These are phyloP conservation scores for Cataglyphis rosenhaueri DNA, from an alignment of 2,888 invertebrate species.

Conservation along the genomic window DNA sequence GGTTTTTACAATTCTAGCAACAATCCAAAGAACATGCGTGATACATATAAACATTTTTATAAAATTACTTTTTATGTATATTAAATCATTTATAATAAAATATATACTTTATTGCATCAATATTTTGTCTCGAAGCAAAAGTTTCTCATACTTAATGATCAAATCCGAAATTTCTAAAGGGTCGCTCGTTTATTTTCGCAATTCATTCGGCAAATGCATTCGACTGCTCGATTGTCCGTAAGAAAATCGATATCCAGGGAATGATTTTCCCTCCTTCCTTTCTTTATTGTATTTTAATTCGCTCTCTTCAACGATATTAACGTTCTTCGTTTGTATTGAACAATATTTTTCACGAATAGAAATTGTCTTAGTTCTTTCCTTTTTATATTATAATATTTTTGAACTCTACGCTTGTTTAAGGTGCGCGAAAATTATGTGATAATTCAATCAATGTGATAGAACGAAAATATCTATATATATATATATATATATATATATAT, in stretches of 20 bases:
- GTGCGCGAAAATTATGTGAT: not conserved
- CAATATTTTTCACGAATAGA: slow-evolving; percentile 11
- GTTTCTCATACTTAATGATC: slow-evolving; percentile 21
- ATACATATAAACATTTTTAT: not conserved
- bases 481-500: not conserved
- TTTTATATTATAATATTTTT: not conserved
- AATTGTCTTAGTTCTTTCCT: not conserved
- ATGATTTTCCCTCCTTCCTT: not conserved
- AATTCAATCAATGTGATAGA: not conserved
- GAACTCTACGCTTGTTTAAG: not conserved
- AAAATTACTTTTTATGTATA: not conserved
- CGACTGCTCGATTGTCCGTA: slow-evolving; percentile 30
- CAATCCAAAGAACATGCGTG: not conserved
- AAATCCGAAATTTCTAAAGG: slow-evolving; percentile 26
- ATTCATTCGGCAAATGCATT: slow-evolving; percentile 18
- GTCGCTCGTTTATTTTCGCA: slow-evolving; percentile 44
- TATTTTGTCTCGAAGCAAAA: slow-evolving; percentile 40
- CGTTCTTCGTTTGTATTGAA: not conserved
- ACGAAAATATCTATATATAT: not conserved
- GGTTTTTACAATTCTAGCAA: not conserved
- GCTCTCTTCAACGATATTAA: not conserved
- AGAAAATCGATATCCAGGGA: not conserved
- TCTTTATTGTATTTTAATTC: not conserved
- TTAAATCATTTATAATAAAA: slow-evolving; percentile 14
- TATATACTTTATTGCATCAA: not conserved